phyloP scores from a whole-genome alignment of 1,140 invertebrate genomes.

The Caerostris extrusa region DNA sequence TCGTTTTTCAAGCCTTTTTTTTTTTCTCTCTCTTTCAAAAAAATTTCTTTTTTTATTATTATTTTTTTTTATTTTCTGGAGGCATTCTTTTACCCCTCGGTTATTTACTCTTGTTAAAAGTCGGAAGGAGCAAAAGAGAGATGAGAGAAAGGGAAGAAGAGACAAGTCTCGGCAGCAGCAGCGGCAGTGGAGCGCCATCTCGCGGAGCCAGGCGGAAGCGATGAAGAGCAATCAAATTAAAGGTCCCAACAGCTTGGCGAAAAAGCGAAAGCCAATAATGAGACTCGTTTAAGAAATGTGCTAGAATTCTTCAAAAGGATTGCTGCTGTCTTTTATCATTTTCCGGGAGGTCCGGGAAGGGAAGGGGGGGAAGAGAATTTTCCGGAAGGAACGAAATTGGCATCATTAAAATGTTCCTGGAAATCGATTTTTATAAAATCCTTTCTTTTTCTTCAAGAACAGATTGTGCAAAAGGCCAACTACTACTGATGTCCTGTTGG shows the following conservation, averaged over 20 bases:
- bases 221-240: conserved; percentile 67
- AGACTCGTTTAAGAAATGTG: conserved; percentile 73
- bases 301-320: conserved; percentile 48
- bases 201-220: background rate
- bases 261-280: conserved; percentile 71
- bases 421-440: conserved; percentile 37
- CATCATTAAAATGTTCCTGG: conserved; percentile 21
- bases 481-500: background rate
- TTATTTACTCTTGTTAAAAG: conserved; percentile 71
- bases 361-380: background rate
- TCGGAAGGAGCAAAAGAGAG: background rate
- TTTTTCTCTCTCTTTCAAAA: too few relatives aligned
- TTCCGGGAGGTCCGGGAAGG: background rate
- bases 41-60: background rate
- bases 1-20: conserved; percentile 1
- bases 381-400: conserved; percentile 40
- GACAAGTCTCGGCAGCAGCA: background rate
- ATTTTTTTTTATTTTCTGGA: conserved; percentile 19
- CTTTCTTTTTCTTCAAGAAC: background rate
- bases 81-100: conserved; percentile 39
- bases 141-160: conserved; percentile 10
- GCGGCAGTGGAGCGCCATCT: conserved; percentile 6
- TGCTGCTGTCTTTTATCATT: conserved; percentile 57
- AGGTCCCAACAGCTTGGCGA: conserved; percentile 68
- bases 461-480: background rate